These are phyloP conservation scores for Hyla sarda DNA, from an alignment of 2,113 vertebrate species.

Conservation along the genomic window DNA sequence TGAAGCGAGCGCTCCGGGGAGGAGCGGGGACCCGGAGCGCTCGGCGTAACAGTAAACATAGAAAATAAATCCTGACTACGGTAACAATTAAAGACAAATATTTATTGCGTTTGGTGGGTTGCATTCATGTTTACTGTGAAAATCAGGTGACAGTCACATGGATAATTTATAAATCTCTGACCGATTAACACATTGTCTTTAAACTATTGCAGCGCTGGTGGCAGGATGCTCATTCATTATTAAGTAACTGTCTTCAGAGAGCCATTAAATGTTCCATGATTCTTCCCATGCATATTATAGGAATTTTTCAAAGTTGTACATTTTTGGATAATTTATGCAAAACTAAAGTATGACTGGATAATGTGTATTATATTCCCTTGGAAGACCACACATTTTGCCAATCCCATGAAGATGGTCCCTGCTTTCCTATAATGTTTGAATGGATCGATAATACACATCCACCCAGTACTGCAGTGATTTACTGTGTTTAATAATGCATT, in stretches of 20 bases:
- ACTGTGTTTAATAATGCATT: conserved; percentile 42
- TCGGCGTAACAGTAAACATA: no score
- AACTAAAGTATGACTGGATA: not conserved
- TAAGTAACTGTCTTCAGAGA: not conserved
- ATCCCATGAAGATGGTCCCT: not conserved
- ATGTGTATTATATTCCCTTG: not conserved
- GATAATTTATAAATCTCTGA: not conserved
- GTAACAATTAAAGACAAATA: not conserved
- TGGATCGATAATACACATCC: not conserved
- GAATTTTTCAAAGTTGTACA: not conserved
- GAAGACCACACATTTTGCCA: not conserved
- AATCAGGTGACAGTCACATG: conserved; percentile 5
- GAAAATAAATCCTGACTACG: not conserved
- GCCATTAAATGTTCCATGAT: not conserved
- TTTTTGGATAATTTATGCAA: not conserved
- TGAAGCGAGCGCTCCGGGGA: no score
- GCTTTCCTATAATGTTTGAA: not conserved
- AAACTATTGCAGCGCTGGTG: not conserved
- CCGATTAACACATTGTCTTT: conserved; percentile 8
- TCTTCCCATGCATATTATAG: not conserved
- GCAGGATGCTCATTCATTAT: not conserved
- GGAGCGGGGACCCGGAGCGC: no score
- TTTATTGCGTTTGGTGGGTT: not conserved
- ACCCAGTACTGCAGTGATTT: conserved; percentile 19
- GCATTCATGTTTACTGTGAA: not conserved